Percentiles rank a stretch among this genome's conserved stretches.
Conservation (phyloP, 2,888 invertebrate genomes). For the Catocala fraxini region DNA sequence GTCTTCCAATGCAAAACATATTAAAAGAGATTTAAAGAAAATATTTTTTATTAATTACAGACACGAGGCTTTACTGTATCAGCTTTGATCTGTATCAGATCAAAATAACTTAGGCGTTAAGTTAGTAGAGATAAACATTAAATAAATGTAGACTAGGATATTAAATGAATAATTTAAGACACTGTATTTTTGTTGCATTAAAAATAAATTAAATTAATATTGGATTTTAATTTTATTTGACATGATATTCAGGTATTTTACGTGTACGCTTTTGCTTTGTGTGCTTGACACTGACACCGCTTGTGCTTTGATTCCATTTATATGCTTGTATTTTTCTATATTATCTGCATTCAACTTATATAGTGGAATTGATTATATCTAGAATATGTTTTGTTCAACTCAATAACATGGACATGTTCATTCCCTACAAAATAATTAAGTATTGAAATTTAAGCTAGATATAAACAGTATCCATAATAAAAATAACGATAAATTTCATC, state of each 20-base stretch:
- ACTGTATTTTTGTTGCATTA: slow-evolving; percentile 54
- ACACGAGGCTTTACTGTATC: slow-evolving; percentile 69
- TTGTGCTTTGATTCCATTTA: not conserved
- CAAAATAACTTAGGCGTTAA: slow-evolving; percentile 56
- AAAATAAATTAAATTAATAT: slow-evolving; percentile 49
- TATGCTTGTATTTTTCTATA: no score
- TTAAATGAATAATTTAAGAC: slow-evolving; percentile 35
- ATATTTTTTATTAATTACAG: slow-evolving; percentile 53
- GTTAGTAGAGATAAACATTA: slow-evolving; percentile 29
- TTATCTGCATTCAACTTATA: no score
- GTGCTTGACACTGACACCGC: slow-evolving; percentile 3
- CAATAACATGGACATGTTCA: no score
- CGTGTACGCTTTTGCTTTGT: slow-evolving; percentile 22
- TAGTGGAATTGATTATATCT: no score
- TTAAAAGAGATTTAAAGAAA: slow-evolving; percentile 17
- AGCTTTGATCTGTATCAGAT: slow-evolving; percentile 84
- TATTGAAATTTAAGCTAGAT: no score
- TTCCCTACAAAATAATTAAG: no score
- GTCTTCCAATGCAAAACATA: not conserved
- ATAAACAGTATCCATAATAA: no score
- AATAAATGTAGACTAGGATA: slow-evolving; percentile 18
- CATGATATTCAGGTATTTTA: not conserved
- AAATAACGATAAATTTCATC: no score
- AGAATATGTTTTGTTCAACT: no score
- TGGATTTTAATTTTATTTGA: slow-evolving; percentile 43